A percentile compares a stretch with the other conserved stretches of the same genome.
Conservation (phyloP, 2,113 vertebrate genomes). For the Crotophaga sulcirostris region DNA sequence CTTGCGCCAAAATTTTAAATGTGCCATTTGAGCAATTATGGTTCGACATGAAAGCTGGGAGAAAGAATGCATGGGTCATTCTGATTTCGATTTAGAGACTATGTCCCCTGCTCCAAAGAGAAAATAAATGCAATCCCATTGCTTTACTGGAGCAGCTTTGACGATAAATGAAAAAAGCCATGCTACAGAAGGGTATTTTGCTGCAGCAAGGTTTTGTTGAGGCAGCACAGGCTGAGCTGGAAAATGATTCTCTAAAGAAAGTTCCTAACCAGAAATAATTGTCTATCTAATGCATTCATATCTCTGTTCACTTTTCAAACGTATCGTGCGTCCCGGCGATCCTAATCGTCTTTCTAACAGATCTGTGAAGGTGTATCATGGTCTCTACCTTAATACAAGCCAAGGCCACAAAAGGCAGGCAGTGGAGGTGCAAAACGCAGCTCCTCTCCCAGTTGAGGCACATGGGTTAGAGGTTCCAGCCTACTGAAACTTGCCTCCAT, state of each 20-base stretch:
- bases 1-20: conserved; percentile 56
- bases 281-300: background rate
- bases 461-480: background rate
- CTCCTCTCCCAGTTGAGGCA: background rate
- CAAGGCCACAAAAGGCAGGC: background rate
- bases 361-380: background rate
- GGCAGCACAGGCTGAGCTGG: background rate
- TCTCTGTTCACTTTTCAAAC: background rate
- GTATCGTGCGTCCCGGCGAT: background rate
- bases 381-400: background rate
- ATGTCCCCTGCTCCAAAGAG: conserved; percentile 57
- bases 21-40: conserved; percentile 60
- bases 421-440: background rate
- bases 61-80: conserved; percentile 66
- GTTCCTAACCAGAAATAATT: background rate
- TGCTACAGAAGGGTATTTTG: background rate
- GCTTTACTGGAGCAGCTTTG: conserved; percentile 46
- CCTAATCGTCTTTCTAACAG: background rate
- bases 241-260: background rate
- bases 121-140: conserved; percentile 47
- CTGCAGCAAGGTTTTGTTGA: background rate
- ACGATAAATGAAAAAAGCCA: background rate
- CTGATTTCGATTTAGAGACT: conserved; percentile 63
- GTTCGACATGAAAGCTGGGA: conserved; percentile 59
- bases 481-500: background rate